phyloP scores from a whole-genome alignment of 2,888 invertebrate genomes.

The Malacosoma neustria region DNA sequence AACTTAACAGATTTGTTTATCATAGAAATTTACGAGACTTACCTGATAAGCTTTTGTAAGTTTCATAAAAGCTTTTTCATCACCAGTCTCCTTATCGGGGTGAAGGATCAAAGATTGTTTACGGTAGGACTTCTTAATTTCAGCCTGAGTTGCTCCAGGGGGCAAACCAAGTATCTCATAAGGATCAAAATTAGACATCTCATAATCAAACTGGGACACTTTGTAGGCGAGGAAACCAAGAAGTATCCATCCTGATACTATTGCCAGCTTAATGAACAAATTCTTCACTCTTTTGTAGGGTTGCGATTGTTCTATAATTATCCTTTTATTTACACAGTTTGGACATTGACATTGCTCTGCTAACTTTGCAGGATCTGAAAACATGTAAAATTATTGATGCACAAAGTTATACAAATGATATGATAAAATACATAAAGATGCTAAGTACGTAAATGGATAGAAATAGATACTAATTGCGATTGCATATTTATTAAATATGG shows the following conservation, averaged over 20 bases:
- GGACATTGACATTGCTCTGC: constrained; percentile 92
- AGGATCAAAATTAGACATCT: constrained; percentile 99
- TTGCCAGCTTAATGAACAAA: constrained; percentile 83
- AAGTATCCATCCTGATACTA: constrained; percentile 88
- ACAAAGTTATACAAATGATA: too few species aligned
- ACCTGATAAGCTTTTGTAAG: constrained; percentile 95
- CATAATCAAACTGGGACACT: constrained; percentile 97
- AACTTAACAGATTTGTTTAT: too few species aligned
- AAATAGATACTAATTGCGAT: not conserved
- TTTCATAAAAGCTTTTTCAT: constrained; percentile 98
- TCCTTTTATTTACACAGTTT: constrained; percentile 89
- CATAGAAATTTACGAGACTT: too few species aligned
- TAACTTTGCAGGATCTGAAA: constrained; percentile 83
- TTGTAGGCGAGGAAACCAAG: constrained; percentile 89
- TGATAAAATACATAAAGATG: too few species aligned
- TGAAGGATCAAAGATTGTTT: constrained; percentile 94
- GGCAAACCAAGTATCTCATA: constrained; percentile 96
- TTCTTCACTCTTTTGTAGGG: constrained; percentile 92
- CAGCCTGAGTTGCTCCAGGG: constrained; percentile 87
- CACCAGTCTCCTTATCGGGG: constrained; percentile 98
- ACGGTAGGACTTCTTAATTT: constrained; percentile 97
- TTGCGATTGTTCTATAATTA: constrained; percentile 87
- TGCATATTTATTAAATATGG: not conserved
- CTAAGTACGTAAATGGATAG: too few species aligned
- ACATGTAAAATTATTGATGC: too few species aligned